These are phyloP conservation scores for Uloborus diversus DNA, from an alignment of 1,140 invertebrate genomes.

Conservation along the genomic window DNA sequence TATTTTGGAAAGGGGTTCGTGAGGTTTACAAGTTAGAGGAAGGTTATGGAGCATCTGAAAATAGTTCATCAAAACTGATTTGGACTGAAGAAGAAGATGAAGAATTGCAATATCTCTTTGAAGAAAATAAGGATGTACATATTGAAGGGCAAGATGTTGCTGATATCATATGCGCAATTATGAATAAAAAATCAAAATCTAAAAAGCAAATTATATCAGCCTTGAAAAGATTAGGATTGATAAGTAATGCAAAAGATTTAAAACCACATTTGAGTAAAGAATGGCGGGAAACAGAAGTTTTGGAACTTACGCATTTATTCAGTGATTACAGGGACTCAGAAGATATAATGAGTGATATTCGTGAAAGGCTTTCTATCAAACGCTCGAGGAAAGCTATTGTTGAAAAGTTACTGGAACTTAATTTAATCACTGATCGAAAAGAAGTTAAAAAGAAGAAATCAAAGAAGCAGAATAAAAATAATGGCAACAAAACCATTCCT, in stretches of 20 bases:
- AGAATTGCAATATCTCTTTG: conserved; percentile 81
- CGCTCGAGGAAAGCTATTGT: conserved; percentile 62
- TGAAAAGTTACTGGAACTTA: conserved; percentile 64
- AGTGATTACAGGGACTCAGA: conserved; percentile 38
- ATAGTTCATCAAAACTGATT: conserved; percentile 57
- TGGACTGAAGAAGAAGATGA: conserved; percentile 90
- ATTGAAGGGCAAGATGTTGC: conserved; percentile 71
- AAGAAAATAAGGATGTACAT: conserved; percentile 78
- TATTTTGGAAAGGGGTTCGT: conserved; percentile 89
- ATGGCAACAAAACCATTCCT: not conserved
- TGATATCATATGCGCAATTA: conserved; percentile 82
- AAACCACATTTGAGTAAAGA: conserved; percentile 32
- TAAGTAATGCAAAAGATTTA: conserved; percentile 32
- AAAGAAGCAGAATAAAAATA: conserved; percentile 10
- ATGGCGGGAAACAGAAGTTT: conserved; percentile 47
- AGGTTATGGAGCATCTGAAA: conserved; percentile 75
- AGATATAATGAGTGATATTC: conserved; percentile 64
- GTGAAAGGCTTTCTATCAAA: conserved; percentile 61
- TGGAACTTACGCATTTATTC: conserved; percentile 37
- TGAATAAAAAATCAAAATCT: conserved; percentile 80
- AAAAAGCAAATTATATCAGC: conserved; percentile 82
- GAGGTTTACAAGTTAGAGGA: conserved; percentile 87
- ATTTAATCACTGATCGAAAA: conserved; percentile 62
- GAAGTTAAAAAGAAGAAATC: conserved; percentile 63
- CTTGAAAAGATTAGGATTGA: conserved; percentile 76